Conservation (phyloP, 2,888 invertebrate genomes). For the Cantharis rufa region DNA sequence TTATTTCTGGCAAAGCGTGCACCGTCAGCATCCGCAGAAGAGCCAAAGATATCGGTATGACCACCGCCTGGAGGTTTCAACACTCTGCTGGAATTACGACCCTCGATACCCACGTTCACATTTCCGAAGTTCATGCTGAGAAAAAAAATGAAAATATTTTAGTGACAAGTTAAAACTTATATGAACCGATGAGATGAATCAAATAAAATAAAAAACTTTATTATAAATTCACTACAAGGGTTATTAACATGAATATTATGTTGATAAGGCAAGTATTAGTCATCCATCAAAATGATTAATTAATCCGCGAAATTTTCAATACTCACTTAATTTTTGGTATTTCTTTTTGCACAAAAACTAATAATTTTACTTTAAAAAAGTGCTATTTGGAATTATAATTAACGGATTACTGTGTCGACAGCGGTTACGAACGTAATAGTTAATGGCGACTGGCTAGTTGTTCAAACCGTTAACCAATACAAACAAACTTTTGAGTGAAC, state of each 20-base stretch:
- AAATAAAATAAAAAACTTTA: neutral
- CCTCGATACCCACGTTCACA: constrained; percentile 41
- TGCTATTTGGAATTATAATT: neutral
- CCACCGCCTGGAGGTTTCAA: constrained; percentile 58
- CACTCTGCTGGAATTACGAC: constrained; percentile 53
- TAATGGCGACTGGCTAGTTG: neutral
- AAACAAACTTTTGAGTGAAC: neutral
- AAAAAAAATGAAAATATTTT: neutral
- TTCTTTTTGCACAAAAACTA: neutral
- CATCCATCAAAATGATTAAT: neutral
- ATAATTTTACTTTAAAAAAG: neutral
- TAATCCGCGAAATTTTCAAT: neutral
- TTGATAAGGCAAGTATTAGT: neutral
- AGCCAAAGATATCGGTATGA: constrained; percentile 53
- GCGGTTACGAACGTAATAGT: neutral
- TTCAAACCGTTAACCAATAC: neutral
- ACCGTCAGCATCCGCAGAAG: constrained; percentile 5
- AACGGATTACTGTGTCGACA: neutral
- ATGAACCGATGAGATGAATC: neutral
- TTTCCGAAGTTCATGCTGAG: constrained; percentile 44
- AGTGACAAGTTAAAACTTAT: neutral
- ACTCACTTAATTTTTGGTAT: neutral
- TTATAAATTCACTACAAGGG: neutral
- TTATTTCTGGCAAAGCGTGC: constrained; percentile 4
- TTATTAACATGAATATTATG: neutral